Evolutionary conservation across 1,140 invertebrate genomes (phyloP).

Genomic region (Lordiphosa stackelbergi): DNA sequence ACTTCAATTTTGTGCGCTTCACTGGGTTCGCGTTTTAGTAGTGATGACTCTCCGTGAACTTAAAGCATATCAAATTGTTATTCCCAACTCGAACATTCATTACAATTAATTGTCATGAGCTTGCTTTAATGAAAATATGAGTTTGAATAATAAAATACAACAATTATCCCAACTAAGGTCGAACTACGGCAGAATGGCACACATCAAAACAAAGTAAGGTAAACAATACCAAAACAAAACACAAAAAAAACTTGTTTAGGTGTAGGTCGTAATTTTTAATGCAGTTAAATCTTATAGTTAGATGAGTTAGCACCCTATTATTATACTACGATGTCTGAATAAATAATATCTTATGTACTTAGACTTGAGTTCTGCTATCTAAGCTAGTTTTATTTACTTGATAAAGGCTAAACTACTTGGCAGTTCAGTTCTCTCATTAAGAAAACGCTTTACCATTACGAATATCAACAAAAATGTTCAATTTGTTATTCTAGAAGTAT

Average conservation of each 20-base stretch:
- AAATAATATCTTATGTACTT: too few species aligned
- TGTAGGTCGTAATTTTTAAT: conserved; percentile 15
- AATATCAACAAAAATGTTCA: too few species aligned
- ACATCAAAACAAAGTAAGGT: too few species aligned
- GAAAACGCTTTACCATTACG: too few species aligned
- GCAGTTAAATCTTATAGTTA: too few species aligned
- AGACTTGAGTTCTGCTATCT: too few species aligned
- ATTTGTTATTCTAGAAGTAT: too few species aligned
- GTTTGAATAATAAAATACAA: conserved; percentile 8
- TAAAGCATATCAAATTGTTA: neutral
- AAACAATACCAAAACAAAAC: conserved; percentile 8
- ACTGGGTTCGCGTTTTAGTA: conserved; percentile 1
- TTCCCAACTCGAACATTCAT: conserved; percentile 6
- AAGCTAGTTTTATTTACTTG: too few species aligned
- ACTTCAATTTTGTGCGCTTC: conserved; percentile 43
- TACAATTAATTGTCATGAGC: conserved; percentile 7
- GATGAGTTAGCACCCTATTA: too few species aligned
- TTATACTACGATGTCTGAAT: too few species aligned
- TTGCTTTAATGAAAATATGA: conserved; percentile 17
- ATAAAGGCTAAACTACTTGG: too few species aligned
- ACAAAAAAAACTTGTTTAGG: conserved; percentile 9
- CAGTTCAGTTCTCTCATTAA: too few species aligned
- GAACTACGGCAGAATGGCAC: conserved; percentile 5
- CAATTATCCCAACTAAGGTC: conserved; percentile 42
- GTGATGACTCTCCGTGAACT: conserved; percentile 8